Base-by-base conservation (phyloP, 2,113 vertebrate genomes). In the Ammodytes dubius region DNA sequence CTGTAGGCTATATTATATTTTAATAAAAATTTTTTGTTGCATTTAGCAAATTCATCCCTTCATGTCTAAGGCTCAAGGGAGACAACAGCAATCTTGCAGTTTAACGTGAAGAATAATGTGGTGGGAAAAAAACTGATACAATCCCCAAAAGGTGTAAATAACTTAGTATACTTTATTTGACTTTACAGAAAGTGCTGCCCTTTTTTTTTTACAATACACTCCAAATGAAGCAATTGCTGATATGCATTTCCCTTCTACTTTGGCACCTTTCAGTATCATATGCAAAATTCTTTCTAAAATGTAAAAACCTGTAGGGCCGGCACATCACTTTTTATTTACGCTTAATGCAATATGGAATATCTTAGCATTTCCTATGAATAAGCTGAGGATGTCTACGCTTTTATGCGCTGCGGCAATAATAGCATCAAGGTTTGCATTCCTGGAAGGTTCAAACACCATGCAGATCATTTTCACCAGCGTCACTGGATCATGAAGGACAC, bases 401-500 rank as follows among this genome's bases (percentile, higher is more conserved):
- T 84, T 76, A 81, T 60, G 76, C 81, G 82, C 78, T 85, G 86
- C 79, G 3, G 81, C 82, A 81, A 78, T 71, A 77, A 77, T 54
- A 70, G 53, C 52, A 59, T 72, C 50, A 67, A 71, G 72, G 88
- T 93, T 90, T 78, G 84, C 82, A 91, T 92, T 92, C 88, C 86
- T 84, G 82, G 35, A 86, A 86, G 71, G 89, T 88, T 89, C 88
- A 86, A 70, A 88, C 88, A 86, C 87, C 91, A 91, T 92, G 91
- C 91, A 92, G 82, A 93, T 91, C 69, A 92, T 91, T 93, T 92
- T 88, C 89, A 87, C 66, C 3, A 88, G 89, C 76, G 47, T 77
- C 91, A 72, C 83, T 92, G 92, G 92, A 81, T 92, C 89, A 92
- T 93, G 91, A 92, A 93, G 92, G 92, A 91, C 92, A 92, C 89